A percentile compares a stretch with the other conserved stretches of the same genome.
Conservation (phyloP, 2,797 vertebrate species). For the Chaunax sp. region DNA sequence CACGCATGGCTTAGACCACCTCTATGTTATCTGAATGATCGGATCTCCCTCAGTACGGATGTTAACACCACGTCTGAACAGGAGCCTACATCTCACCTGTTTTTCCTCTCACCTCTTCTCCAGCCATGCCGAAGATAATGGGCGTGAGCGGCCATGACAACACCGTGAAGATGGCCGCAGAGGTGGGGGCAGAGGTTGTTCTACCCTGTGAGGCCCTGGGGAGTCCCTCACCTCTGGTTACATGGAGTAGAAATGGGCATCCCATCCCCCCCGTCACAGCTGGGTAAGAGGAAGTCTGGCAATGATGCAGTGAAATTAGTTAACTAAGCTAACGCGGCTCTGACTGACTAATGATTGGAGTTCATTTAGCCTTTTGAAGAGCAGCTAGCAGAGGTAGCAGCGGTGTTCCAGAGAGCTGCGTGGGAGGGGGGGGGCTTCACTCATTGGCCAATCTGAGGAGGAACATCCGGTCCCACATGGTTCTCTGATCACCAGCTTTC, state of each 20-base stretch:
- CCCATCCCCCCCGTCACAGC: conserved; percentile 80
- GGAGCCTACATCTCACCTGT: background rate
- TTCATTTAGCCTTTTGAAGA: conserved; percentile 50
- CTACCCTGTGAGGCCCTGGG: conserved; percentile 90
- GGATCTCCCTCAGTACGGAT: no score
- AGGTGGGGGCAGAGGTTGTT: conserved; percentile 86
- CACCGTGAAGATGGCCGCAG: conserved; percentile 78
- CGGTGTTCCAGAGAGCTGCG: conserved; percentile 35
- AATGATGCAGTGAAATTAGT: conserved; percentile 34
- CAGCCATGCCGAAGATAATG: conserved; percentile 88
- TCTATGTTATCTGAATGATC: no score
- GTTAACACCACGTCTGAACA: no score
- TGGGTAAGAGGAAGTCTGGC: conserved; percentile 81
- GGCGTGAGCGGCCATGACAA: conserved; percentile 63
- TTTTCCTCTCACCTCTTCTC: conserved; percentile 9
- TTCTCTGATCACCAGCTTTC: conserved; percentile 47
- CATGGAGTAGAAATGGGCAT: conserved; percentile 87
- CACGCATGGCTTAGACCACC: no score
- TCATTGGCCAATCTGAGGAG: conserved; percentile 40
- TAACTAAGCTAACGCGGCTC: conserved; percentile 26
- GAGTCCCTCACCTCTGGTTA: conserved; percentile 85
- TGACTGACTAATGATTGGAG: conserved; percentile 38
- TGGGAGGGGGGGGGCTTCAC: conserved; percentile 30
- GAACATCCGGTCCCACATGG: conserved; percentile 72
- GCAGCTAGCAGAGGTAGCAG: conserved; percentile 29